Evolutionary conservation across 2,113 vertebrate species (phyloP).

Genomic region (Cisticola juncidis): DNA sequence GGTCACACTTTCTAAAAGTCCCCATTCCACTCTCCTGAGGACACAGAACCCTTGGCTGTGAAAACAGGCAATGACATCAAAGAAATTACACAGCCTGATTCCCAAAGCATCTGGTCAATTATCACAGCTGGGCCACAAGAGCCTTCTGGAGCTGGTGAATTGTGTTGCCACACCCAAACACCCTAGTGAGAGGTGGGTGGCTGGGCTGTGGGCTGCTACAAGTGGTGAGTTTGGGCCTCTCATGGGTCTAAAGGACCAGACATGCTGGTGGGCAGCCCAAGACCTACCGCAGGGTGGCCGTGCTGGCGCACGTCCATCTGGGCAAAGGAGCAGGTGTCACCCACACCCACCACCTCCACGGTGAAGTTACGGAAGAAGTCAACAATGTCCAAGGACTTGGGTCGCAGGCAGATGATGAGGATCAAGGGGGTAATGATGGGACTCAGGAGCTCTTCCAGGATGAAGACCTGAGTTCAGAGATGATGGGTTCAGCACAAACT

Average conservation of each 20-base stretch:
- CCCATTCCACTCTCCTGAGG: not conserved
- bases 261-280: not conserved
- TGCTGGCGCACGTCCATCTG: constrained; percentile 99
- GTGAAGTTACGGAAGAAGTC: constrained; percentile 99
- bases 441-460: constrained; percentile 94
- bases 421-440: constrained; percentile 96
- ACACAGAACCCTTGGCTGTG: not conserved
- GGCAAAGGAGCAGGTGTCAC: constrained; percentile 97
- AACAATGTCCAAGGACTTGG: constrained; percentile 97
- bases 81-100: not conserved
- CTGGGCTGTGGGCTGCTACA: not conserved
- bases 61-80: not conserved
- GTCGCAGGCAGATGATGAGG: constrained; percentile 91
- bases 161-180: not conserved
- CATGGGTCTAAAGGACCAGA: not conserved
- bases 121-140: not conserved
- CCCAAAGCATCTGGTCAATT: not conserved
- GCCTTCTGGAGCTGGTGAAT: not conserved
- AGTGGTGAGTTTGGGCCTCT: not conserved
- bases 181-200: not conserved
- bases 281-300: constrained; percentile 91
- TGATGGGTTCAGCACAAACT: not conserved
- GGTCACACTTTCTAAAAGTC: not conserved
- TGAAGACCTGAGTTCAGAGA: constrained; percentile 85
- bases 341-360: constrained; percentile 93